phyloP scores from a whole-genome alignment of 2,888 invertebrate genomes.

The Agrochola lota region DNA sequence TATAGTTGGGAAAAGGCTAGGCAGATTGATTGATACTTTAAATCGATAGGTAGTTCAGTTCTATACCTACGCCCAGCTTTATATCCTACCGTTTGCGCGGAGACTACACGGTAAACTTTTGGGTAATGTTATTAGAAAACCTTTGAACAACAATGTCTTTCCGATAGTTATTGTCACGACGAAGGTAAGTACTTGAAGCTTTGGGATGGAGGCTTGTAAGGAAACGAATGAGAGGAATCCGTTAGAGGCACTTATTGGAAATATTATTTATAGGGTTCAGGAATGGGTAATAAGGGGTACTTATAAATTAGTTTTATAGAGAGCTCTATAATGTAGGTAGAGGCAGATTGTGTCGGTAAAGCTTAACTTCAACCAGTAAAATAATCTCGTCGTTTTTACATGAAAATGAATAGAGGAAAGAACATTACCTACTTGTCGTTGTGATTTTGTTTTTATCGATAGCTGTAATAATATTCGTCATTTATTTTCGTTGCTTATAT shows the following conservation, averaged over 20 bases:
- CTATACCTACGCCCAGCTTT: neutral
- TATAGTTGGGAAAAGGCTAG: no score
- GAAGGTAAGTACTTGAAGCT: constrained; percentile 47
- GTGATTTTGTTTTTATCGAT: no score
- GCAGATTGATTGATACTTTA: neutral
- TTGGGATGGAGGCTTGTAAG: constrained; percentile 33
- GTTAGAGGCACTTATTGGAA: constrained; percentile 36
- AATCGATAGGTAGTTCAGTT: neutral
- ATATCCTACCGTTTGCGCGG: neutral
- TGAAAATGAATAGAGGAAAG: neutral
- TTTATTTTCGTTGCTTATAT: no score
- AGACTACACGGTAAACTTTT: constrained; percentile 46
- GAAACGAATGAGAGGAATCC: constrained; percentile 44
- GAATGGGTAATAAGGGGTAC: constrained; percentile 40
- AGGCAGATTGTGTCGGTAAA: neutral
- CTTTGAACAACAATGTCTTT: constrained; percentile 56
- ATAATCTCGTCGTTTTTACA: neutral
- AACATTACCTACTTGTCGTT: no score
- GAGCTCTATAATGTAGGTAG: neutral
- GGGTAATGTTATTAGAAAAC: constrained; percentile 55
- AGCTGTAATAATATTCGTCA: no score
- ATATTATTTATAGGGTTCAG: constrained; percentile 42
- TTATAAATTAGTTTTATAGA: constrained; percentile 38
- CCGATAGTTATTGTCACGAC: constrained; percentile 58
- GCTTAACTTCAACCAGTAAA: neutral